Evolutionary conservation across 2,113 vertebrate species (phyloP).

Genomic region (Phyllostomus hastatus): DNA sequence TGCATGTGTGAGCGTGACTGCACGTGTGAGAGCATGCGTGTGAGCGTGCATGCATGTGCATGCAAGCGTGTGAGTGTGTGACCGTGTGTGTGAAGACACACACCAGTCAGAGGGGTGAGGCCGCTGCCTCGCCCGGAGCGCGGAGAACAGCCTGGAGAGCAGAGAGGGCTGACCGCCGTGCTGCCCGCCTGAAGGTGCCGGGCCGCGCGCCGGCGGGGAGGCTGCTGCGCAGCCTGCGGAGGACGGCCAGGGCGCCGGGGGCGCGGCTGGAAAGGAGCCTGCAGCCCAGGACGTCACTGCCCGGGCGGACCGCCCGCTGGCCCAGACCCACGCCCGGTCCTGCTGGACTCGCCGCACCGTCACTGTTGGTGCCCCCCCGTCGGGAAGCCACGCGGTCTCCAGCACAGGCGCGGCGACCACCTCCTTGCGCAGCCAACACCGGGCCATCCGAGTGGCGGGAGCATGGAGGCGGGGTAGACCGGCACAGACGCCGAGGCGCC

Average conservation of each 20-base stretch:
- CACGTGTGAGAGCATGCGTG: too few species aligned
- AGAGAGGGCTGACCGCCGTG: too few species aligned
- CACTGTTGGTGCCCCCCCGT: neutral
- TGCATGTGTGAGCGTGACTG: too few species aligned
- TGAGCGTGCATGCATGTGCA: too few species aligned
- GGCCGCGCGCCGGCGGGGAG: accelerated
- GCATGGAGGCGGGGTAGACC: neutral
- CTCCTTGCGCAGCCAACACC: accelerated
- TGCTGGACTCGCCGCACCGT: neutral
- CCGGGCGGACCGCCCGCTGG: neutral
- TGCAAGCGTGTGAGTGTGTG: too few species aligned
- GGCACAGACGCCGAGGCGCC: too few species aligned
- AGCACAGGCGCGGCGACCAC: neutral
- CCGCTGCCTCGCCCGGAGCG: neutral
- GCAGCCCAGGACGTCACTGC: accelerated
- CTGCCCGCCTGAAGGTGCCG: neutral
- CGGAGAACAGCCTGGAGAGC: too few species aligned
- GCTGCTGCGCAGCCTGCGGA: neutral
- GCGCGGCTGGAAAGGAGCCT: neutral
- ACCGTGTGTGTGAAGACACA: neutral
- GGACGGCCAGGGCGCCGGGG: too few species aligned
- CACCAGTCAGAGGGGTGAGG: neutral
- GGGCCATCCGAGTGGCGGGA: accelerated
- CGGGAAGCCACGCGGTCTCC: neutral
- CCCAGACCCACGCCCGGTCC: accelerated